phyloP scores from a whole-genome alignment of 2,113 vertebrate species.

The Sinosuthora webbiana region DNA sequence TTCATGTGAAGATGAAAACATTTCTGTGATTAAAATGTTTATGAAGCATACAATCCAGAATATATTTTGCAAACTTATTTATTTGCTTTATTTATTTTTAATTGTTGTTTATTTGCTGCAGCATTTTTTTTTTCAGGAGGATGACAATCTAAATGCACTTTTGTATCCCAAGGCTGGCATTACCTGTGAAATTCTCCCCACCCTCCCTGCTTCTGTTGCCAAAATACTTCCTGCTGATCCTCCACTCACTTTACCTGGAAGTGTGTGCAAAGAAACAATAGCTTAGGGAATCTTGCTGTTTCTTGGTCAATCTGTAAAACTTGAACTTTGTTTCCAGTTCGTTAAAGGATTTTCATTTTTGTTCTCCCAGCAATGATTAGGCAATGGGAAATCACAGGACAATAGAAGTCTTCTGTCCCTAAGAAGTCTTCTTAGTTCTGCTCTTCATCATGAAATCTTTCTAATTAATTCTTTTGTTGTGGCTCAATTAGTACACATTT shows the following conservation, averaged over 20 bases:
- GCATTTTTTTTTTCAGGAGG: not conserved
- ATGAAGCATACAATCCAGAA: not conserved
- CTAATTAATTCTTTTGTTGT: not conserved
- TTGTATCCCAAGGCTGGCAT: not conserved
- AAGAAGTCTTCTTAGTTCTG: not conserved
- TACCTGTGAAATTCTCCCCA: not conserved
- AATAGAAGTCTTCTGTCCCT: not conserved
- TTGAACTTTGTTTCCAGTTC: not conserved
- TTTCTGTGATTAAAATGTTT: not conserved
- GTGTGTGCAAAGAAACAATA: not conserved
- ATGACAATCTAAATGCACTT: not conserved
- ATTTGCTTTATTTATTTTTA: not conserved
- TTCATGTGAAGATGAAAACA: not conserved
- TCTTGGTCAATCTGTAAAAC: not conserved
- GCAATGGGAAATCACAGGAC: not conserved
- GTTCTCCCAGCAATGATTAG: not conserved
- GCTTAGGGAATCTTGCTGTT: not conserved
- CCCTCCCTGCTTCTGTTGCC: not conserved
- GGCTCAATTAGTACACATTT: not conserved
- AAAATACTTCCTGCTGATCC: not conserved
- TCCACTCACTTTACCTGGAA: not conserved
- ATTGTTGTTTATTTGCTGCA: not conserved
- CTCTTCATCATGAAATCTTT: not conserved
- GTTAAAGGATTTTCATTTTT: not conserved
- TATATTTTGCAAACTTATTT: not conserved